phyloP scores from a whole-genome alignment of 2,797 vertebrate species.

The Thunnus albacares region DNA sequence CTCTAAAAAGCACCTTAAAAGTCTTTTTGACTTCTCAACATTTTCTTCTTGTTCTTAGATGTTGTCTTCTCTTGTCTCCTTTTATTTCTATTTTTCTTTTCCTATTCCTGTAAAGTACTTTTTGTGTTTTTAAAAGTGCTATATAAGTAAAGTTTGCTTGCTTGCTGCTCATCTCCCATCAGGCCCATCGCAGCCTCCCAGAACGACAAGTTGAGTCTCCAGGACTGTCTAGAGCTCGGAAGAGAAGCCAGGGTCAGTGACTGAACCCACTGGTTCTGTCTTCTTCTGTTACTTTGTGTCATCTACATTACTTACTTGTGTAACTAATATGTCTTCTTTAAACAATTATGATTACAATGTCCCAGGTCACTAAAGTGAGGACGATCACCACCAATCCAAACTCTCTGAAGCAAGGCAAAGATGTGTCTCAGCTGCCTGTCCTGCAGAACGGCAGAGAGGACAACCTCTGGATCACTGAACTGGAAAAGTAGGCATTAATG shows the following conservation, averaged over 20 bases:
- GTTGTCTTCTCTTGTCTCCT: background rate
- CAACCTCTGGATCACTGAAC: slow-evolving; percentile 86
- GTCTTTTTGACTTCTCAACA: too few species aligned
- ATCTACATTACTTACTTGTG: background rate
- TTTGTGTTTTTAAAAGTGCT: background rate
- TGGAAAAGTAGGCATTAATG: slow-evolving; percentile 78
- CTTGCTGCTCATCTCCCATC: slow-evolving; percentile 8
- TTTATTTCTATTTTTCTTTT: background rate
- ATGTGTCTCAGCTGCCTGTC: slow-evolving; percentile 72
- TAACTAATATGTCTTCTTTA: background rate
- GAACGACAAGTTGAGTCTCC: slow-evolving; percentile 89
- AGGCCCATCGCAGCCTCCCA: slow-evolving; percentile 90
- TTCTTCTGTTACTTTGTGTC: background rate
- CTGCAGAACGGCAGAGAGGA: slow-evolving; percentile 80
- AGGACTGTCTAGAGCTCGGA: slow-evolving; percentile 91
- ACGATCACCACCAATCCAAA: slow-evolving; percentile 86
- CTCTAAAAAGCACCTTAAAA: too few species aligned
- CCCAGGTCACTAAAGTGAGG: slow-evolving; percentile 83
- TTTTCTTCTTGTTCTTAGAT: background rate
- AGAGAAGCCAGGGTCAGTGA: slow-evolving; percentile 88
- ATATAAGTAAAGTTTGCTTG: background rate
- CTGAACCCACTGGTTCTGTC: background rate
- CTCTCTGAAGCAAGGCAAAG: slow-evolving; percentile 84
- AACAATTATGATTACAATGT: background rate
- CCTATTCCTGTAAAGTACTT: background rate